Evolutionary conservation across 1,140 invertebrate species (phyloP).

Genomic region (Diachasma alloeum): DNA sequence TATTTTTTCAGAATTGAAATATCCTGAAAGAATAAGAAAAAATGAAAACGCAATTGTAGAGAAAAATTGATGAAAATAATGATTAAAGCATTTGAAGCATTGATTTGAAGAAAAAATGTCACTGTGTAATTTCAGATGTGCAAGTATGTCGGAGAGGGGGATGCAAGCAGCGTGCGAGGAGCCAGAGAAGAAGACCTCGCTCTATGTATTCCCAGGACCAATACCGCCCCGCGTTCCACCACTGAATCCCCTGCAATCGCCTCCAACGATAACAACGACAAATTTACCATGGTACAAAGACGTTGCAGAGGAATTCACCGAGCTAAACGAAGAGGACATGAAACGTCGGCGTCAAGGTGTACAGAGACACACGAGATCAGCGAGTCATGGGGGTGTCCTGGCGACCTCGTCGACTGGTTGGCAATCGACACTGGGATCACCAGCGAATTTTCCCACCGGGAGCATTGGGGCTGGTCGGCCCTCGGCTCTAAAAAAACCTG

Average conservation of each 20-base stretch:
- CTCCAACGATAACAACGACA: slow-evolving; percentile 12
- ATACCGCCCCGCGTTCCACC: slow-evolving; percentile 13
- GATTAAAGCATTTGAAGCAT: too few species aligned
- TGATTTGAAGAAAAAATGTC: too few species aligned
- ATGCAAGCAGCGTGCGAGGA: slow-evolving; percentile 55
- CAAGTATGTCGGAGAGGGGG: slow-evolving; percentile 59
- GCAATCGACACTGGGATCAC: slow-evolving; percentile 29
- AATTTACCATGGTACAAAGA: slow-evolving; percentile 26
- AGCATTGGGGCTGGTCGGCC: slow-evolving; percentile 56
- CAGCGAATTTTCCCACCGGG: not conserved
- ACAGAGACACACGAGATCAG: slow-evolving; percentile 75
- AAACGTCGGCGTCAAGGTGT: slow-evolving; percentile 33
- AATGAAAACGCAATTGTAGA: too few species aligned
- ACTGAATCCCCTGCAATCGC: not conserved
- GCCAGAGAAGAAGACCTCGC: slow-evolving; percentile 50
- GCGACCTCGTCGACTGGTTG: slow-evolving; percentile 61
- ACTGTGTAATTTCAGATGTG: slow-evolving; percentile 51
- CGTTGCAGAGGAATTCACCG: slow-evolving; percentile 23
- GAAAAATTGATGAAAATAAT: too few species aligned
- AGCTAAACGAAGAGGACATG: slow-evolving; percentile 34
- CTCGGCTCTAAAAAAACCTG: slow-evolving; percentile 75
- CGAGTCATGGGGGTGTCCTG: slow-evolving; percentile 79
- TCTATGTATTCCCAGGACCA: slow-evolving; percentile 56
- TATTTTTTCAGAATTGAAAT: too few species aligned
- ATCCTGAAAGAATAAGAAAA: too few species aligned